A percentile compares a stretch with the other conserved stretches of the same genome.
Conservation (phyloP, 2,113 vertebrate genomes). For the Hirundichthys speculiger region DNA sequence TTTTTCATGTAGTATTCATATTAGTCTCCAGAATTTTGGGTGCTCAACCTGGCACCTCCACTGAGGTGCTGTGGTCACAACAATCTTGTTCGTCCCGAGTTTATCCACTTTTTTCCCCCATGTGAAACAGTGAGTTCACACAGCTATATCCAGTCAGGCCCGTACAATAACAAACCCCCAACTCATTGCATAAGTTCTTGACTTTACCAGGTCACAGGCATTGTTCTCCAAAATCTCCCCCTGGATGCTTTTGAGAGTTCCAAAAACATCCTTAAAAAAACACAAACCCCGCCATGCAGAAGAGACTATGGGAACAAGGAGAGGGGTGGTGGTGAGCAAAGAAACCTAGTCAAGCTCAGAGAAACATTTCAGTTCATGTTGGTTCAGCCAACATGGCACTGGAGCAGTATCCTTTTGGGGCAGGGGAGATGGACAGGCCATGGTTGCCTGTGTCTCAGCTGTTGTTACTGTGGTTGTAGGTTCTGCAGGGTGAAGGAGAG, state of each 20-base stretch:
- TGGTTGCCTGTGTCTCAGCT: slow-evolving; percentile 84
- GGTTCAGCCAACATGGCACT: slow-evolving; percentile 32
- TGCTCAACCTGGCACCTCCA: slow-evolving; percentile 3
- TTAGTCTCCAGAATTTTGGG: background rate
- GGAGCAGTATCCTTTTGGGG: slow-evolving; percentile 17
- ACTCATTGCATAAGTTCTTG: slow-evolving; percentile 35
- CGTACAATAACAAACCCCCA: slow-evolving; percentile 34
- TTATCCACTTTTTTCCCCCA: slow-evolving; percentile 5
- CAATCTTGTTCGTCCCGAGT: slow-evolving; percentile 4
- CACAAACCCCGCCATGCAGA: slow-evolving; percentile 44
- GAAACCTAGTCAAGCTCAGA: slow-evolving; percentile 30
- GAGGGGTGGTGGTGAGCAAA: slow-evolving; percentile 16
- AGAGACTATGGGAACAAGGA: slow-evolving; percentile 25
- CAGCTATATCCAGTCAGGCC: slow-evolving; percentile 18
- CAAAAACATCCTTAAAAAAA: slow-evolving; percentile 43
- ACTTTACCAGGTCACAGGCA: slow-evolving; percentile 8
- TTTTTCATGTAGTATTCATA: background rate
- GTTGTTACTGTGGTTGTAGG: slow-evolving; percentile 95
- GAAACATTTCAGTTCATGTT: slow-evolving; percentile 23
- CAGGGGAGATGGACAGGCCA: slow-evolving; percentile 3
- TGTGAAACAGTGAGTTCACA: slow-evolving; percentile 29
- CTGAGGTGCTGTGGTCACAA: slow-evolving; percentile 10
- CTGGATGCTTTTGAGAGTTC: slow-evolving; percentile 59
- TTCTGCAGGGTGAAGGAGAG: slow-evolving; percentile 94
- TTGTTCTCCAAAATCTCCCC: slow-evolving; percentile 34